Evolutionary conservation across 2,797 vertebrate species (phyloP), one percentile per base, ranked within the genome.

Genomic region (Eurystomus glaucurus): DNA sequence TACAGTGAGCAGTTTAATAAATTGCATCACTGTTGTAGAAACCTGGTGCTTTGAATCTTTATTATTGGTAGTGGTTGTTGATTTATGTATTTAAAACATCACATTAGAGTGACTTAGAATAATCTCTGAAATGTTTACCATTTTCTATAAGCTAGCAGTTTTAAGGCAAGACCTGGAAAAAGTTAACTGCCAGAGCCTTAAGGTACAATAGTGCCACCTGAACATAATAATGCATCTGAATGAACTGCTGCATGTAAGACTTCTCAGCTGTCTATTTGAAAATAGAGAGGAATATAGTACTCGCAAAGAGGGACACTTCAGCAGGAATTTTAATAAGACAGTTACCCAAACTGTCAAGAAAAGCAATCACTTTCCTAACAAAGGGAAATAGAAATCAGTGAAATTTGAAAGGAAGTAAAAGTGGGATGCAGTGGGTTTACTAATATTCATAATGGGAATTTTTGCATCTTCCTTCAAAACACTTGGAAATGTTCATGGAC

Each of bases 101-200:
- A 26, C 17, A n/a, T 43, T 75, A 58, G 31, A 16, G 50, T 52
- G 25, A n/a, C 20, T 94, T 81, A 51, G 58, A 83, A 41, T 74
- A 0, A 29, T 64, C 48, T 71, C 41, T 41, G 35, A 74, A 86
- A 45, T 78, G 31, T 71, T 88, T 77, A 33, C 48, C 0, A 0
- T 46, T 61, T 74, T 21, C 60, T 70, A 1, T 48, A 61, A 78
- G 35, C 12, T 25, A 77, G 55, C 52, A 55, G 17, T 41, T 93
- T 78, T 88, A 78, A 33, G 54, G 22, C 69, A 65, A 68, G 45
- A 66, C 31, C 50, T 89, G 50, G 76, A 50, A 89, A 81, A 86
- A 10, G 74, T 11, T 80, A 35, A 62, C 37, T 84, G 41, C 52
- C 31, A 72, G 52, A 57, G 23, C 43, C n/a, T 57, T 62, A 37